Evolutionary conservation across 2,797 vertebrate species (phyloP).

Genomic region (Luscinia luscinia): DNA sequence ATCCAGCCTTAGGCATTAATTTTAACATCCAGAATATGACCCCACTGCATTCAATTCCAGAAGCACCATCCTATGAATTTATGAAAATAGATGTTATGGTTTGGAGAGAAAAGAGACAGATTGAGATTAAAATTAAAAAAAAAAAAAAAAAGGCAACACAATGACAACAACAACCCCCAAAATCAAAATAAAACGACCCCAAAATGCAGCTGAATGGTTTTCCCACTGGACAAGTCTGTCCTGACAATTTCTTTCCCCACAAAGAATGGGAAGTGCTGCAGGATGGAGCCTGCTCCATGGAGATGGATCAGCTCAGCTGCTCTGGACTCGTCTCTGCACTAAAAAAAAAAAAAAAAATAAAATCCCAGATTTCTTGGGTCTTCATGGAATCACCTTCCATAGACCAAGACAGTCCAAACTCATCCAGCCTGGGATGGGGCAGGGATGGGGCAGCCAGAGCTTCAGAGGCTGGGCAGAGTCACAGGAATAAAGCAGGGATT

Average conservation of each 20-base stretch:
- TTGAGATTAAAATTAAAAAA: background rate
- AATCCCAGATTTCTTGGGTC: too few species aligned
- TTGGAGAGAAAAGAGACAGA: background rate
- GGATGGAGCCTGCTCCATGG: too few species aligned
- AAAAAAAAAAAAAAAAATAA: too few species aligned
- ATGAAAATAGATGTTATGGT: background rate
- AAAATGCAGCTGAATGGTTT: background rate
- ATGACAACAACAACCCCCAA: rapidly evolving
- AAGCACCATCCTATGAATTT: background rate
- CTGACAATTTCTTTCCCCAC: background rate
- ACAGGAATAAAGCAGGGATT: background rate
- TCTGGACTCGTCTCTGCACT: too few species aligned
- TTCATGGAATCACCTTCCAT: too few species aligned
- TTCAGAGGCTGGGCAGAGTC: background rate
- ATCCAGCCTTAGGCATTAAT: slow-evolving; percentile 8
- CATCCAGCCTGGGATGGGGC: too few species aligned
- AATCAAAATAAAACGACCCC: background rate
- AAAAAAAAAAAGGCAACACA: too few species aligned
- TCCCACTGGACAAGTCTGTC: background rate
- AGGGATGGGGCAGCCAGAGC: too few species aligned
- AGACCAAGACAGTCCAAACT: too few species aligned
- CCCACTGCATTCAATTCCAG: background rate
- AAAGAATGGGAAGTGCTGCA: too few species aligned
- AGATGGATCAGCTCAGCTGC: too few species aligned
- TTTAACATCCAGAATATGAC: background rate